Conservation (phyloP, 2,113 vertebrate species). For the Vireo altiloquus region DNA sequence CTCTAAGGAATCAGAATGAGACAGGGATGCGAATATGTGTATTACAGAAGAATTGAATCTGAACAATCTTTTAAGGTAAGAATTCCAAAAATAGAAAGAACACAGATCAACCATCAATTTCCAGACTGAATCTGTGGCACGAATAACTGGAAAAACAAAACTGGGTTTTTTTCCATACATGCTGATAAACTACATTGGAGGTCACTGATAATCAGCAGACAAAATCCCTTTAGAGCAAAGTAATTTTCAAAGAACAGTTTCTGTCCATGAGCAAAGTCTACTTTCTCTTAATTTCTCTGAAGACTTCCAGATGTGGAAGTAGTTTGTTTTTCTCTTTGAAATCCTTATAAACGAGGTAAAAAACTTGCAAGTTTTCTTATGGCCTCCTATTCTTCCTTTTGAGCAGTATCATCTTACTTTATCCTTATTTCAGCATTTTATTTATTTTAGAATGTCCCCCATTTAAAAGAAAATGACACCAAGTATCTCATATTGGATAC, state of each 20-base stretch:
- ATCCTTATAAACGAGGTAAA: background rate
- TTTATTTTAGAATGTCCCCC: background rate
- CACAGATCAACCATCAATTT: background rate
- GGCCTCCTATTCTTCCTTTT: background rate
- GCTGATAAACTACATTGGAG: background rate
- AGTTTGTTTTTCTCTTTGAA: background rate
- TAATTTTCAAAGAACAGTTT: background rate
- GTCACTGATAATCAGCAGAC: background rate
- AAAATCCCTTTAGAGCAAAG: background rate
- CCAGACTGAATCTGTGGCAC: background rate
- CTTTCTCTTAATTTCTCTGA: background rate
- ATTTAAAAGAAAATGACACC: background rate
- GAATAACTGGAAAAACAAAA: background rate
- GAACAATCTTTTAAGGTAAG: background rate
- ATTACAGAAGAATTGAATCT: background rate
- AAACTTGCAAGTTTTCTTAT: background rate
- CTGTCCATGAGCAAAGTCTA: background rate
- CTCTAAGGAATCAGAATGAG: background rate
- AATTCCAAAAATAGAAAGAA: background rate
- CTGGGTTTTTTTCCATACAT: fast-evolving
- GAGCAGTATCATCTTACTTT: background rate
- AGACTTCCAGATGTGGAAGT: background rate
- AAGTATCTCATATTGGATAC: background rate
- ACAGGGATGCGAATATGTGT: fast-evolving
- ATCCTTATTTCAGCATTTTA: background rate